Percentiles rank a stretch among this genome's conserved stretches.
These are phyloP conservation scores for Alitta virens DNA, from an alignment of 2,888 invertebrate genomes.

Conservation along the genomic window DNA sequence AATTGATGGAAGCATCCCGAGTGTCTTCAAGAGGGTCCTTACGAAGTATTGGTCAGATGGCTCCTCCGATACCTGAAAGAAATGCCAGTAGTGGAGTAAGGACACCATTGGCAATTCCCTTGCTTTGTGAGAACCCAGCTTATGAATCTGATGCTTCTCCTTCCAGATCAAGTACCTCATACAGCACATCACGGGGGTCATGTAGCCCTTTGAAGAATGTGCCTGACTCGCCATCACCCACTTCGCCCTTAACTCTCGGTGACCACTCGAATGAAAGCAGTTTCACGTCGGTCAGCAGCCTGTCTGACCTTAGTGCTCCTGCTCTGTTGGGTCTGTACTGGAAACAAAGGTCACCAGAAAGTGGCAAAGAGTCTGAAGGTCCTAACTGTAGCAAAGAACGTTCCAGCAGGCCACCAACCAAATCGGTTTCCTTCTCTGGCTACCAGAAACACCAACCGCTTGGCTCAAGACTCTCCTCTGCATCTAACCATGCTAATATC, in stretches of 20 bases:
- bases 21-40: background rate
- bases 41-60: background rate
- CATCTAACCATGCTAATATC: too few species aligned
- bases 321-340: too few species aligned
- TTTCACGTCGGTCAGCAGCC: slow-evolving; percentile 11
- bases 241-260: background rate
- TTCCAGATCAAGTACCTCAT: background rate
- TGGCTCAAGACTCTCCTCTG: too few species aligned
- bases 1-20: background rate
- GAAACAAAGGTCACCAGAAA: too few species aligned
- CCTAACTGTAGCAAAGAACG: too few species aligned
- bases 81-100: background rate
- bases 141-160: slow-evolving; percentile 9
- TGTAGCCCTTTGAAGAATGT: background rate
- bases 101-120: background rate
- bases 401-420: too few species aligned
- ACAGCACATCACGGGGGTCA: background rate
- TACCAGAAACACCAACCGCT: too few species aligned
- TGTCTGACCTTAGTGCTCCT: background rate
- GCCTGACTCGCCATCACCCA: background rate
- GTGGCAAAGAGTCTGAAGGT: too few species aligned
- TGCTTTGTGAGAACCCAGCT: slow-evolving; percentile 13
- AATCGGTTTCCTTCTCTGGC: too few species aligned
- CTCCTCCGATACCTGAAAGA: background rate
- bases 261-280: slow-evolving; percentile 1